Evolutionary conservation across 2,888 invertebrate genomes (phyloP), one percentile per base, ranked within the genome.

Genomic region (Eupithecia inturbata): DNA sequence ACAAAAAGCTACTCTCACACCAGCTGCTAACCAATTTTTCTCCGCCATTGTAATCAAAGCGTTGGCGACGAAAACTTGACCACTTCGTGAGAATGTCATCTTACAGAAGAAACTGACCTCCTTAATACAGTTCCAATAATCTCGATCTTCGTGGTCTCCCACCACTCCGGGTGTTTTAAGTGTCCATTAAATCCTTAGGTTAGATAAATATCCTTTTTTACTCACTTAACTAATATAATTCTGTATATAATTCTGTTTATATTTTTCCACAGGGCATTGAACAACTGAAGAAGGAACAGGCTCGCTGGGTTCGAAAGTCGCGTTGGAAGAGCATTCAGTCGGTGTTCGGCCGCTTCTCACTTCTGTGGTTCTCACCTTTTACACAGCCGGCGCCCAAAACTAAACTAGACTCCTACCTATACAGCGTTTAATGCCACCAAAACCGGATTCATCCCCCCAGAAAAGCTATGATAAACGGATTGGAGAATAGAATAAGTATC

Each of bases 341-440:
- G 0, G 99, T 99, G 5, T 99, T 99, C 91, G 99, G 99, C 33
- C 96, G 99, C 19, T 99, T 99, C 91, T 98, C 98, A 0, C 89
- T 99, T 71, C 96, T 97, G 5, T 99, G 99, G 99, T 97, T 99
- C 86, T 98, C 98, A 22, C 99, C 99, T 0, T 99, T 99, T 89
- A 97, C 97, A 12, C 95, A 97, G 79, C 98, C 98, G 10, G 95
- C 96, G 75, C 96, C 96, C 69, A 97, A 97, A 89, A 96, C 96
- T 67, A 97, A 97, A 91, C 95, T 96, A 80, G 97, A 97, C 85
- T 95, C 96, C 84, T 97, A 97, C 91, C 95, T 98, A 82, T 98
- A 98, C 93, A 97, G 98, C 77, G 98, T 98, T 81, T 98, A 95
- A 95, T n/a, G 22, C 9, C n/a, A 72, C 66, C 71, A 71, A 68